phyloP scores from a whole-genome alignment of 2,797 vertebrate genomes.

The Cryptoprocta ferox region DNA sequence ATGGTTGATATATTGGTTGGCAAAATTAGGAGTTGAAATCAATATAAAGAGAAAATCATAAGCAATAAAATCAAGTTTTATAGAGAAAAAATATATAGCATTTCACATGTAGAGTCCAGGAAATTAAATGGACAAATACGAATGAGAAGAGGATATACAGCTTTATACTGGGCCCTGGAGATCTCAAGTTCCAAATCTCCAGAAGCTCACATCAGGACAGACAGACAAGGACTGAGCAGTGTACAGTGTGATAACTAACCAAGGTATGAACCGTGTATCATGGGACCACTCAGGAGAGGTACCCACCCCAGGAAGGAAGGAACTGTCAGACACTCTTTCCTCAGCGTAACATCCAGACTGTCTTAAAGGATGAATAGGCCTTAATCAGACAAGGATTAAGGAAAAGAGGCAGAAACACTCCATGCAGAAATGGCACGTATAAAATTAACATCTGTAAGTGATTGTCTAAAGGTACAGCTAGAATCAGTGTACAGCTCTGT shows the following conservation, averaged over 20 bases:
- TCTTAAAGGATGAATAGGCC: neutral
- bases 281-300: neutral
- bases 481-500: neutral
- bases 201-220: neutral
- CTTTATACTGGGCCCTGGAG: neutral
- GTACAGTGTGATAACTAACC: neutral
- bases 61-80: conserved; percentile 12
- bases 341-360: neutral
- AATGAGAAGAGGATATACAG: neutral
- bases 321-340: neutral
- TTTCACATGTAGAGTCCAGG: neutral
- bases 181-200: neutral
- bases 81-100: neutral
- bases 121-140: neutral
- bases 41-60: neutral
- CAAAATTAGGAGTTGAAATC: neutral
- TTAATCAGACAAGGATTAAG: neutral
- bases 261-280: neutral
- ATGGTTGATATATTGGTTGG: neutral
- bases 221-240: neutral
- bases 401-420: neutral
- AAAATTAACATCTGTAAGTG: neutral
- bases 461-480: neutral
- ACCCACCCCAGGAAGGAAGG: neutral
- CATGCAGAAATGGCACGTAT: neutral